These are phyloP conservation scores for Gila orcuttii DNA, from an alignment of 2,113 vertebrate species.

Conservation along the genomic window DNA sequence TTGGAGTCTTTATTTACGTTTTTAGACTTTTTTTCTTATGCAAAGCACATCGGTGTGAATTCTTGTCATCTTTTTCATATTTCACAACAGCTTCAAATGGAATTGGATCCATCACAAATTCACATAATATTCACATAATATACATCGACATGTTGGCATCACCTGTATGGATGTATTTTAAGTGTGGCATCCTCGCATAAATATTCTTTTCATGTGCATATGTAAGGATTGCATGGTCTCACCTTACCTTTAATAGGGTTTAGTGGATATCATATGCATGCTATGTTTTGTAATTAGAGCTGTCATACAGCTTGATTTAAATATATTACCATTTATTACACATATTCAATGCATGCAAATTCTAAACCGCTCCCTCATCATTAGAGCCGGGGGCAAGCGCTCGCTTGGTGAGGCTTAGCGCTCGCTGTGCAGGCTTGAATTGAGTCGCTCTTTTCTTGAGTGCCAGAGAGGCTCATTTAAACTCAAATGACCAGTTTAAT, in stretches of 20 bases:
- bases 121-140: constrained; percentile 10
- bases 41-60: neutral
- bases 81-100: neutral
- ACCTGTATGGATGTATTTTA: neutral
- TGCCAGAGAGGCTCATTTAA: constrained; percentile 41
- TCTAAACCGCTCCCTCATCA: constrained; percentile 46
- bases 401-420: constrained; percentile 38
- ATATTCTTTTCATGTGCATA: constrained; percentile 31
- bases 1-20: neutral
- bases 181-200: neutral
- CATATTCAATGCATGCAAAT: constrained; percentile 64
- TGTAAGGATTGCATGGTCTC: constrained; percentile 46
- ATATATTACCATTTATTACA: constrained; percentile 63
- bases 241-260: constrained; percentile 57
- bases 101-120: neutral
- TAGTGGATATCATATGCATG: constrained; percentile 57
- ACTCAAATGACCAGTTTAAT: constrained; percentile 57
- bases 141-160: constrained; percentile 7
- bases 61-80: neutral
- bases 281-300: constrained; percentile 60
- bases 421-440: constrained; percentile 44
- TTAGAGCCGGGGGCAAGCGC: constrained; percentile 46
- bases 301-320: constrained; percentile 57
- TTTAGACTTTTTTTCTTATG: neutral
- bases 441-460: constrained; percentile 41